Evolutionary conservation across 2,797 vertebrate species (phyloP), one percentile per base, ranked within the genome.

Genomic region (Tenualosa thibaudeaui): DNA sequence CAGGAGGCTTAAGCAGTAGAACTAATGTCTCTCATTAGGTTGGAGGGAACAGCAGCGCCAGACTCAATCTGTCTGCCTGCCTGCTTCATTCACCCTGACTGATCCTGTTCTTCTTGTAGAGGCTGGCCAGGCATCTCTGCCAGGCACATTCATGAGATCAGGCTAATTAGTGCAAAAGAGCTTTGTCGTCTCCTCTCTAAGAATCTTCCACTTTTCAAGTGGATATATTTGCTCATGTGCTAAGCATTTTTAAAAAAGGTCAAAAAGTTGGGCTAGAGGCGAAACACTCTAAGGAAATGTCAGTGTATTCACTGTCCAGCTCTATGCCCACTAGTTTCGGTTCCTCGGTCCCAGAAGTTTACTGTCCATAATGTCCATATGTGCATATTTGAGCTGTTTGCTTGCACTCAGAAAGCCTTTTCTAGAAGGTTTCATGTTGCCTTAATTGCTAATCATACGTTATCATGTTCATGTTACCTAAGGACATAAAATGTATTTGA

Each of bases 21-120:
- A 78, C 71, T 78, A 78, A 78, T 78, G 40, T 78, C 17, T 40
- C 71, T 78, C 71, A 78, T 78, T 78, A 78, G 71, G 37, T 46
- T 19, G 40, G 15, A 46, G 71, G 40, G 71, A 78, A 78, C 37
- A 40, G 71, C 71, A 78, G 71, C 40, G 15, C 37, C 71, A 78
- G 71, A 78, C 71, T 78, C 37, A 15, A 78, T 78, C 71, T 22
- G 71, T 17, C 15, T 5, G 71, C 71, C 37, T 19, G 37, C 31
- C 65, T 78, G 71, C 37, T 46, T 78, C 37, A 78, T 78, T 78
- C 71, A 78, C 17, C 71, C 37, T 78, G 71, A 46, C 71, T 78
- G 71, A 78, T 78, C 71, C 71, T 78, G 71, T 46, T 43, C 71
- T 22, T 40, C 19, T 40, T 5, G 71, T 46, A 46, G 71, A 15